Percentiles rank a stretch among this genome's conserved stretches.
Conservation (phyloP, 1,140 invertebrate genomes). For the Halotydeus destructor region DNA sequence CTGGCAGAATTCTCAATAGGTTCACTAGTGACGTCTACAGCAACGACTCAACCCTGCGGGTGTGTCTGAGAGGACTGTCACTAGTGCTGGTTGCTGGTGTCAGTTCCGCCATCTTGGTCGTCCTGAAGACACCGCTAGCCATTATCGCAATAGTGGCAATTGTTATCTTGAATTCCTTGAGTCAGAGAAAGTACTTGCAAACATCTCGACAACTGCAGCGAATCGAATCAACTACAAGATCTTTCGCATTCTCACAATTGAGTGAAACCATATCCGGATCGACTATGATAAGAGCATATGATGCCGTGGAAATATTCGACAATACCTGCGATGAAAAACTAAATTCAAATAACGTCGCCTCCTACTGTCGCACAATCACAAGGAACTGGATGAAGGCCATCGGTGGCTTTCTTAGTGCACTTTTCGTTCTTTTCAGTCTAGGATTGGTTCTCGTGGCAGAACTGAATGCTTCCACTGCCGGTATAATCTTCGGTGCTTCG, state of each 20-base stretch:
- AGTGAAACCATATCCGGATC: constrained; percentile 24
- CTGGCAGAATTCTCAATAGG: constrained; percentile 32
- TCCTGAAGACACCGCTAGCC: constrained; percentile 52
- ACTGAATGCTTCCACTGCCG: constrained; percentile 27
- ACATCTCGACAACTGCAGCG: constrained; percentile 31
- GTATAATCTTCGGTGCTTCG: no score
- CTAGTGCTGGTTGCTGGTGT: constrained; percentile 41
- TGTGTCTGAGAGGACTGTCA: constrained; percentile 27
- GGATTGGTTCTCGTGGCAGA: constrained; percentile 38
- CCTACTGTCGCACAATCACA: no score
- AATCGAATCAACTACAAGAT: constrained; percentile 29
- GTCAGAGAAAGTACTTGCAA: constrained; percentile 28
- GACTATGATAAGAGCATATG: no score
- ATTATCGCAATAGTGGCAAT: constrained; percentile 59
- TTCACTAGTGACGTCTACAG: constrained; percentile 32
- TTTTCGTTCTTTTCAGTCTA: no score
- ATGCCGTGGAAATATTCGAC: constrained; percentile 20
- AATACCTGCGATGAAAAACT: no score
- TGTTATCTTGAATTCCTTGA: constrained; percentile 51
- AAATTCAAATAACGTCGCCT: no score
- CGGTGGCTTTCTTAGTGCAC: no score
- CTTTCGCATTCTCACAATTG: constrained; percentile 32
- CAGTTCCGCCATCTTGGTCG: constrained; percentile 47
- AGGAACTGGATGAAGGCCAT: no score
- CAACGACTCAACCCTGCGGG: constrained; percentile 37